Base-by-base conservation (phyloP, 2,888 invertebrate genomes). In the Tenthredo distinguenda region DNA sequence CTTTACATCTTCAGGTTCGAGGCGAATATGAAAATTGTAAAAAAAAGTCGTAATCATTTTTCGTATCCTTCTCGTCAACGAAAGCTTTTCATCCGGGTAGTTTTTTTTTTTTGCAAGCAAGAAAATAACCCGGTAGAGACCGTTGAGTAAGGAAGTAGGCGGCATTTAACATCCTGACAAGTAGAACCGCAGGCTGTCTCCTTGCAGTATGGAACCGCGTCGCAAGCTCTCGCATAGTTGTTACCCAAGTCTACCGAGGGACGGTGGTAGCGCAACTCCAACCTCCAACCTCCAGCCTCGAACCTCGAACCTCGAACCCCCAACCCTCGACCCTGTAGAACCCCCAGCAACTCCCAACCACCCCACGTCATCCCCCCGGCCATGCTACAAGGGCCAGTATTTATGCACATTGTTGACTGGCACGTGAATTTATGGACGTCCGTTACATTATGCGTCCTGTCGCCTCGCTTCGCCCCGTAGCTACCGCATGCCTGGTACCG, bases 401-500 rank as follows among this genome's bases (percentile, higher is more conserved):
- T 93, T 93, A 93, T 93, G 93, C 92, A 92, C 93, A 93, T 93
- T 93, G 93, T 93, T 93, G 93, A 93, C 92, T 93, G 93, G 91
- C 93, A 93, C 90, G 88, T 92, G 91, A 92, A 93, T 93, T 93
- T 93, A 93, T 93, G 93, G 91, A 91, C 93, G 93, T 93, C 93
- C 93, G 92, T 93, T 93, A 91, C 92, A 92, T 93, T 93, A 93
- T 92, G 92, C 91, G 92, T 92, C 90, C 90, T 92, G 92, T 91
- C 91, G 91, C 83, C 68, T 83, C 83, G 83, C 68, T 34, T 91
- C 90, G 90, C 90, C 89, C 90, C 37, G 91, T 91, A 91, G 91
- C 90, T 89, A 90, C 90, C 90, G 91, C 87, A 91, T 92, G 91
- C 92, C 92, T 92, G 92, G 91, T 90, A 91, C 92, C 91, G 91